Evolutionary conservation across 2,113 vertebrate genomes (phyloP).

Genomic region (Pedetes capensis): DNA sequence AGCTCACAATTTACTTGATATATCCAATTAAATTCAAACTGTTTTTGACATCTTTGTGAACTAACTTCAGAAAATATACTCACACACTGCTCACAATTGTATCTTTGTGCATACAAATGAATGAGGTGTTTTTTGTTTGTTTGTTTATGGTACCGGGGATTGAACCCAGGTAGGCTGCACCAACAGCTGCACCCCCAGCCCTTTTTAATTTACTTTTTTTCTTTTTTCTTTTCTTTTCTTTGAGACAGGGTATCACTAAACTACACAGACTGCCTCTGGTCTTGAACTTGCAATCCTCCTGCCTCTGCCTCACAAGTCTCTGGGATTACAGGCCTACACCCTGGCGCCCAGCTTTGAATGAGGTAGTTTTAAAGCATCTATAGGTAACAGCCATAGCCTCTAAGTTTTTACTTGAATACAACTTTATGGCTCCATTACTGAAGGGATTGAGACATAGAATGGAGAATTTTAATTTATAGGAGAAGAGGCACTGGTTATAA

Average conservation of each 20-base stretch:
- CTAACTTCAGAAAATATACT: not conserved
- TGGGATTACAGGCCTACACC: too few relatives aligned
- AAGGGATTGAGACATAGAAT: not conserved
- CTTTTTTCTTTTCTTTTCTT: too few relatives aligned
- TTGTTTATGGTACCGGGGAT: too few relatives aligned
- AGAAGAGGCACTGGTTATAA: not conserved
- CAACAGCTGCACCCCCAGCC: too few relatives aligned
- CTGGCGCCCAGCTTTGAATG: too few relatives aligned
- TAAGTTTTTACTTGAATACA: not conserved
- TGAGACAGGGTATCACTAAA: too few relatives aligned
- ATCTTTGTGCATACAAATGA: not conserved
- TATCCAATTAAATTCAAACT: slow-evolving; percentile 10
- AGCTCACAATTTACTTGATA: slow-evolving; percentile 1
- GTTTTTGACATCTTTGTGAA: not conserved
- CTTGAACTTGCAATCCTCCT: too few relatives aligned
- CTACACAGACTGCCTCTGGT: too few relatives aligned
- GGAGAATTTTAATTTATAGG: not conserved
- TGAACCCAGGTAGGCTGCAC: too few relatives aligned
- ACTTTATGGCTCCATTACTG: not conserved
- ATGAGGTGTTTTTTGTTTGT: not conserved
- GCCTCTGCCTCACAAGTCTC: too few relatives aligned
- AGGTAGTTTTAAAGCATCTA: not conserved
- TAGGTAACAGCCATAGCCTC: not conserved
- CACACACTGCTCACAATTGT: not conserved
- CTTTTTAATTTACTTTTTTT: too few relatives aligned